Evolutionary conservation across 2,797 vertebrate genomes (phyloP).

Genomic region (Phrynocephalus forsythii): DNA sequence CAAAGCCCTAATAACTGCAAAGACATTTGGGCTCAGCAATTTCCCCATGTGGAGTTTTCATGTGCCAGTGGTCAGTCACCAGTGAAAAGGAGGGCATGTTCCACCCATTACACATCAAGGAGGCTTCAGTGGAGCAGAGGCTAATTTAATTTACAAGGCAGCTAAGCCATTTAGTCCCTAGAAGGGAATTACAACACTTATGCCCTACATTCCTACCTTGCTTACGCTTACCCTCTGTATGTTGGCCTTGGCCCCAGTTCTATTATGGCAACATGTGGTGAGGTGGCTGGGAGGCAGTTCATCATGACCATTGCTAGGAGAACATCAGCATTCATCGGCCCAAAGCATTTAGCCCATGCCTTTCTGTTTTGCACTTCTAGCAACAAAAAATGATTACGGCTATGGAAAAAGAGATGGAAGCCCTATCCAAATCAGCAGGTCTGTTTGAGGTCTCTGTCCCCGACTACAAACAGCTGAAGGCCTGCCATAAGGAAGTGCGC

Average conservation of each 20-base stretch:
- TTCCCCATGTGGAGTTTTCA: not conserved
- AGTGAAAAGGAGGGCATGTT: not conserved
- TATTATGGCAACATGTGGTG: not conserved
- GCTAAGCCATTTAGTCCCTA: not conserved
- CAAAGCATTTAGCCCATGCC: not conserved
- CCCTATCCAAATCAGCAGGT: slow-evolving; percentile 63
- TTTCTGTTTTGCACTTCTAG: slow-evolving; percentile 44
- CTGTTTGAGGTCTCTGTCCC: slow-evolving; percentile 77
- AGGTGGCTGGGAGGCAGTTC: not conserved
- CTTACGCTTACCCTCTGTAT: not conserved
- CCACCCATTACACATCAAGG: not conserved
- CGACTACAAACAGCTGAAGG: slow-evolving; percentile 73
- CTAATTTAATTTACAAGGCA: not conserved
- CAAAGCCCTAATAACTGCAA: not conserved
- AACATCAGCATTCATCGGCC: not conserved
- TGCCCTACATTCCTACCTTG: not conserved
- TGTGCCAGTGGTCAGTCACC: not conserved
- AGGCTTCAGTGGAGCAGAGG: not conserved
- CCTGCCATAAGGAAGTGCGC: slow-evolving; percentile 70
- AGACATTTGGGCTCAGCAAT: not conserved
- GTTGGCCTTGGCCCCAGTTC: not conserved
- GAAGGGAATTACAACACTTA: not conserved
- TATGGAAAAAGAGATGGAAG: slow-evolving; percentile 71
- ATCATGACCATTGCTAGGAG: not conserved
- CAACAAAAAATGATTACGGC: slow-evolving; percentile 53